Percentiles rank a stretch among this genome's conserved stretches.
Conservation (phyloP, 2,113 vertebrate species). For the Thinocorus orbignyianus region DNA sequence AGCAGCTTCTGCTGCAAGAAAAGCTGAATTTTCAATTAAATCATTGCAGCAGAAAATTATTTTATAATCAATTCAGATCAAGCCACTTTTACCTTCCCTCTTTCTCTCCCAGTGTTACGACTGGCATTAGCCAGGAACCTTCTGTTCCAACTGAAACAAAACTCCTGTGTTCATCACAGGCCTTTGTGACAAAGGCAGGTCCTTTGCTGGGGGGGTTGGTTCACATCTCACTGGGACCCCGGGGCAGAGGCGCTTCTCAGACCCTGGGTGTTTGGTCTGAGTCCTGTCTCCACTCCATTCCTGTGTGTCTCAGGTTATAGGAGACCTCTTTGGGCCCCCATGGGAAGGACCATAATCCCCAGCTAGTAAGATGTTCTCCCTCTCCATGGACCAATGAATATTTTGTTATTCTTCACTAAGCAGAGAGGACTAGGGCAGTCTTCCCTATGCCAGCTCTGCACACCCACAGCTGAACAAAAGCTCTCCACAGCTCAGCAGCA, state of each 20-base stretch:
- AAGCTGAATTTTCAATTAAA: neutral
- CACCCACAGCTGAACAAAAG: slow-evolving; percentile 30
- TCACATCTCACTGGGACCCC: neutral
- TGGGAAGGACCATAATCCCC: neutral
- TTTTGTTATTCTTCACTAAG: neutral
- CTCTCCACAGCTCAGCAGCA: neutral
- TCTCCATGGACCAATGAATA: neutral
- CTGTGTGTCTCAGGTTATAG: neutral
- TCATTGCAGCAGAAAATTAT: neutral
- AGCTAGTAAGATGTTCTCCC: neutral
- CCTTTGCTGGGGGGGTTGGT: neutral
- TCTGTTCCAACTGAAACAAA: neutral
- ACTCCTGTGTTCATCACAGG: neutral
- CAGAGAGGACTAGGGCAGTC: neutral
- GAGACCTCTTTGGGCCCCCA: neutral
- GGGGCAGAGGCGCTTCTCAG: neutral
- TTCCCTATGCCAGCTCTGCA: neutral
- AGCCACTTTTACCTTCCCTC: neutral
- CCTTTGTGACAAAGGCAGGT: neutral
- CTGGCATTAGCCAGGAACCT: neutral
- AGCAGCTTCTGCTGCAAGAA: neutral
- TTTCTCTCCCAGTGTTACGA: neutral
- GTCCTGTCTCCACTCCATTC: neutral
- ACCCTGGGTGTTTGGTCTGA: neutral
- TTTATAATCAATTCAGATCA: neutral